These are phyloP conservation scores for Myotis vivesi DNA, from an alignment of 2,797 vertebrate species.

Conservation along the genomic window DNA sequence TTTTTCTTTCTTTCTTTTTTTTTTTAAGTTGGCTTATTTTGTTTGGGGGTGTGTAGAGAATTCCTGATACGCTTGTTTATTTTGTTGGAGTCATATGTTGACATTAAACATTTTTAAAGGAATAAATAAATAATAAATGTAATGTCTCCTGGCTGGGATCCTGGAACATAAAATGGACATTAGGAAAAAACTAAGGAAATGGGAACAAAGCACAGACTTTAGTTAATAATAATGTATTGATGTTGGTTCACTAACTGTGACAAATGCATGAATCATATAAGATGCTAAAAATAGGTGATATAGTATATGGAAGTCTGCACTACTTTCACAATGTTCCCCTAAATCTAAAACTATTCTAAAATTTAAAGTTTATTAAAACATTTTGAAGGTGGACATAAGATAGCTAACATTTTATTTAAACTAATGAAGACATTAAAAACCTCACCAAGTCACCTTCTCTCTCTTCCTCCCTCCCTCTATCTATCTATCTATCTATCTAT, in stretches of 20 bases:
- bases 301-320: background rate
- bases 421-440: background rate
- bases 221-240: background rate
- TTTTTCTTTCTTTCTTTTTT: background rate
- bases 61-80: background rate
- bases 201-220: background rate
- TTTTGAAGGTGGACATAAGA: background rate
- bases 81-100: constrained; percentile 25
- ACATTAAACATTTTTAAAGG: constrained; percentile 40
- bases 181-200: background rate
- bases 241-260: background rate
- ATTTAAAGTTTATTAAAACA: background rate
- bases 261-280: accelerated
- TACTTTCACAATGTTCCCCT: background rate
- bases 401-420: background rate
- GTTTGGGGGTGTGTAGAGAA: background rate
- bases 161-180: background rate
- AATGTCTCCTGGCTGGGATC: background rate
- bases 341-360: background rate
- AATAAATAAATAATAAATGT: background rate
- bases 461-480: no score
- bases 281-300: background rate
- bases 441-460: background rate
- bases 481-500: no score
- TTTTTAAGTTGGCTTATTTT: background rate